Evolutionary conservation across 1,140 invertebrate genomes (phyloP), one percentile per base, ranked within the genome.

Genomic region (Drosophila nigrodunni): DNA sequence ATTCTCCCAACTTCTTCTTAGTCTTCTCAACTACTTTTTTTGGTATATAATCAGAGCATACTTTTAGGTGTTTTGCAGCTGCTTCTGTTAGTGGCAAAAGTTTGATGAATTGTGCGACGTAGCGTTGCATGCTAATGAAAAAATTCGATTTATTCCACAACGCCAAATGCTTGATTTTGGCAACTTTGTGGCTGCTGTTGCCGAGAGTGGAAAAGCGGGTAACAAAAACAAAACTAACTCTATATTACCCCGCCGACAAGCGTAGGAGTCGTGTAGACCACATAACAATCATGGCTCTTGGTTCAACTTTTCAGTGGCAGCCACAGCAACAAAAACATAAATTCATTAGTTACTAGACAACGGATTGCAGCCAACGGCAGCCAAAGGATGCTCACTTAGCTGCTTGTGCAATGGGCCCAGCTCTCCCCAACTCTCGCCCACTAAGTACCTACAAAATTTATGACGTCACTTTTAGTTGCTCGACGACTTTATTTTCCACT

Each of bases 361-460:
- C 68, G 76, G 68, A 68, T 68, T 68, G 68, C 68, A 49, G 50
- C 52, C 52, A 11, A 25, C 39, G 50, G 49, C 34, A 11, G 43
- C 13, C 46, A 54, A 47, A 21, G 46, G 37, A 46, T 15, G n/a
- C 52, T 47, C 13, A 39, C 0, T 44, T 21, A 58, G 44, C 25
- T 61, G 10, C 50, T 44, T 64, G 44, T 66, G 60, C 34, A 64
- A 11, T 64, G 1, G 18, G 10, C 39, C 6, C 11, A 9, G 15
- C 7, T 9, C 3, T 44, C 9, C 52, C 46, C 41, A 21, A 21
- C 50, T 57, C 21, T 64, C 13, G 7, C 35, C 34, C 15, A 41
- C 81, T 77, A 88, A 82, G 77, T 79, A 73, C 72, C 70, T 65
- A 69, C 85, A 69, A 82, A 88, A 89, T 89, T 83, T 88, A 88